These are phyloP conservation scores for Trissonchulus latispiculum DNA, from an alignment of 2,888 invertebrate genomes.

Conservation along the genomic window DNA sequence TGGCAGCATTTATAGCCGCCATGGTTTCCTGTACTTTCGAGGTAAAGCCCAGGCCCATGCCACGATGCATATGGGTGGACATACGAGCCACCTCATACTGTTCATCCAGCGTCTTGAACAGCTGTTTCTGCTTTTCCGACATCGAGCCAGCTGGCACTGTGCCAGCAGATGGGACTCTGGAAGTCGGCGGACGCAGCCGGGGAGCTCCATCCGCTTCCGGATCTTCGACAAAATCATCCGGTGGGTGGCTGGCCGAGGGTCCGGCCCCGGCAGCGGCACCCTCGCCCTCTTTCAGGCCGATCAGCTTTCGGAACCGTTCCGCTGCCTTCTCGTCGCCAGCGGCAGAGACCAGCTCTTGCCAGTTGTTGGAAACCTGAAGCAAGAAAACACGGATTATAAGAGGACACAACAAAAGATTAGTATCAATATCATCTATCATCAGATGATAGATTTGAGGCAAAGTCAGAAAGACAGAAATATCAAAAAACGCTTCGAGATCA, in stretches of 20 bases:
- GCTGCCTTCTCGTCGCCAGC: conserved; percentile 79
- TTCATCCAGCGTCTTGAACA: conserved; percentile 84
- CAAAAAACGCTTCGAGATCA: too few relatives aligned
- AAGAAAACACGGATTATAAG: too few relatives aligned
- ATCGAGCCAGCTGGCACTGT: conserved; percentile 31
- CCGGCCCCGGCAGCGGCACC: neutral
- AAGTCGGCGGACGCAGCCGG: neutral
- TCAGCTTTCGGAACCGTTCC: conserved; percentile 85
- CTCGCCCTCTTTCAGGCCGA: conserved; percentile 70
- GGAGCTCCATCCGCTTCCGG: neutral
- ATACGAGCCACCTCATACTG: conserved; percentile 92
- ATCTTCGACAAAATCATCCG: neutral
- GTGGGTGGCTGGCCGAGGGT: too few relatives aligned
- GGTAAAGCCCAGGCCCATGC: conserved; percentile 51
- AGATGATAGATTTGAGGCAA: neutral
- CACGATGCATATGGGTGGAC: conserved; percentile 85
- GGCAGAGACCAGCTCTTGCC: conserved; percentile 46
- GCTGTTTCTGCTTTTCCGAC: conserved; percentile 53
- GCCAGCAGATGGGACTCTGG: neutral
- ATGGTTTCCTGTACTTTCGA: conserved; percentile 20
- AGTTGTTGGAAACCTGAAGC: conserved; percentile 18
- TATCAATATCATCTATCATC: neutral
- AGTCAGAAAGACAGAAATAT: too few relatives aligned
- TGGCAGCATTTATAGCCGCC: conserved; percentile 39
- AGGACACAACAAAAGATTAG: neutral